Percentiles rank a stretch among this genome's conserved stretches.
Evolutionary conservation across 2,888 invertebrate species (phyloP).

Genomic region (Ectemnius continuus): DNA sequence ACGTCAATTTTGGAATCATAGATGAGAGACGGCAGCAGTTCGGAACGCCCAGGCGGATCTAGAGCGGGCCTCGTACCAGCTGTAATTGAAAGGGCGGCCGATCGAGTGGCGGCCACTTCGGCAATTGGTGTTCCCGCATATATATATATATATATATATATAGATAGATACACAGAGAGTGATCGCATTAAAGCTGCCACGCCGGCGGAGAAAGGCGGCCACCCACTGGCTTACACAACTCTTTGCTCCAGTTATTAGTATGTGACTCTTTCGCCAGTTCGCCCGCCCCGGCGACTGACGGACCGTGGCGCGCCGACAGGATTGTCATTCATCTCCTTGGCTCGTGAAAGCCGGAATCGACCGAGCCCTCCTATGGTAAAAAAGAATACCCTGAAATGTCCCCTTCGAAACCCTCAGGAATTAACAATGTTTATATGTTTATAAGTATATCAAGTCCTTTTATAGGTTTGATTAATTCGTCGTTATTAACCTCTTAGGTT

Average conservation of each 20-base stretch:
- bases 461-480: too few species aligned
- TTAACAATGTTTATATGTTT: too few species aligned
- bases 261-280: conserved; percentile 55
- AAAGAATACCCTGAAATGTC: too few species aligned
- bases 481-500: too few species aligned
- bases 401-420: too few species aligned
- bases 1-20: too few species aligned
- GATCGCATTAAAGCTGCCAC: conserved; percentile 47
- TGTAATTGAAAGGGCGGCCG: too few species aligned
- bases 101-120: neutral
- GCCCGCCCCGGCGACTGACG: conserved; percentile 54
- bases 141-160: neutral
- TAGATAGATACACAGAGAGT: too few species aligned
- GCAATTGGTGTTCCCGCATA: conserved; percentile 49
- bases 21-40: too few species aligned
- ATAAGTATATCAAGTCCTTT: too few species aligned
- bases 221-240: conserved; percentile 73
- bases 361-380: neutral
- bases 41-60: too few species aligned
- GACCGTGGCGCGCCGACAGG: conserved; percentile 40
- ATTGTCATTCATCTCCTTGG: conserved; percentile 35
- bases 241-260: conserved; percentile 71
- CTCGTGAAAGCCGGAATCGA: conserved; percentile 4
- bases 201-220: conserved; percentile 72
- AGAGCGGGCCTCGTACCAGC: too few species aligned